These are phyloP conservation scores for Psammodynastes pulverulentus DNA, from an alignment of 2,113 vertebrate genomes.

Conservation along the genomic window DNA sequence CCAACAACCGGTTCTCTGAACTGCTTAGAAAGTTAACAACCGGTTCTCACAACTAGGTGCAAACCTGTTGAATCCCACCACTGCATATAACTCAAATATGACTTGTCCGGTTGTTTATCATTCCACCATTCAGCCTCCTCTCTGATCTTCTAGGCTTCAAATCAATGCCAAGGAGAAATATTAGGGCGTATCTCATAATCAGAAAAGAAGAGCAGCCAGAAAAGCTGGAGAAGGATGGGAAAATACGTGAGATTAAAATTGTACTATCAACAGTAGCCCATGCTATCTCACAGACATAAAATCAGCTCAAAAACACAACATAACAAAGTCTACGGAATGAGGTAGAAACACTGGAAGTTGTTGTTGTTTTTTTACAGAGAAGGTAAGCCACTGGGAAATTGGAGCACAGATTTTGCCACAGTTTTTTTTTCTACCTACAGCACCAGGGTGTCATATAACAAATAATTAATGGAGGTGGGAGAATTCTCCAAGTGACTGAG, in stretches of 20 bases:
- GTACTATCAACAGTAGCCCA: background rate
- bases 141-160: background rate
- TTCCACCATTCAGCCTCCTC: background rate
- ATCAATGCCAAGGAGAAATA: background rate
- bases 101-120: background rate
- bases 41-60: too few relatives aligned
- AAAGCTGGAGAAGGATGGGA: background rate
- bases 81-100: too few relatives aligned
- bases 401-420: background rate
- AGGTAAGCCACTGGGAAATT: background rate
- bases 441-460: background rate
- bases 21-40: too few relatives aligned
- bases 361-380: background rate
- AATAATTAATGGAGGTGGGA: background rate
- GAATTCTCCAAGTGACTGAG: background rate
- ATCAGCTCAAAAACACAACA: background rate
- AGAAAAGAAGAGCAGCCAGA: background rate
- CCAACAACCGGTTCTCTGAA: too few relatives aligned
- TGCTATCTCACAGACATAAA: background rate
- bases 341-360: background rate
- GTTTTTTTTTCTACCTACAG: background rate
- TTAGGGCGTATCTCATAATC: background rate
- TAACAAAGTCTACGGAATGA: background rate
- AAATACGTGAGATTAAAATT: background rate
- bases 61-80: too few relatives aligned